A percentile compares a stretch with the other conserved stretches of the same genome.
Conservation (phyloP, 2,113 vertebrate species). For the Macaca nemestrina region DNA sequence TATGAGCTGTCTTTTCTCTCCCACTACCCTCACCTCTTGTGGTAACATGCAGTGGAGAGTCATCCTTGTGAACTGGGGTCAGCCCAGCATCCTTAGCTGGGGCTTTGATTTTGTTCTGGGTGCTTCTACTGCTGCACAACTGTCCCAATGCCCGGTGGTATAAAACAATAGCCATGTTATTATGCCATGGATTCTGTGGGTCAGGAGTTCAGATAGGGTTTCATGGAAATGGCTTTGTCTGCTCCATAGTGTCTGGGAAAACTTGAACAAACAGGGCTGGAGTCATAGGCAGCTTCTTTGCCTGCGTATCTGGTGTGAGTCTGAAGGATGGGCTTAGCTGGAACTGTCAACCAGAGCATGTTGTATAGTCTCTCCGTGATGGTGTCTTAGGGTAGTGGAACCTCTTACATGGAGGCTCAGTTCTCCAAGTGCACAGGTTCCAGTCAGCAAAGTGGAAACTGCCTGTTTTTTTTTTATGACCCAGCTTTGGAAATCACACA, state of each 20-base stretch:
- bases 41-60: background rate
- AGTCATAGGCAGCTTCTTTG: background rate
- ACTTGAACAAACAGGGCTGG: background rate
- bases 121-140: background rate
- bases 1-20: accelerated
- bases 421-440: background rate
- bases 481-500: background rate
- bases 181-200: background rate
- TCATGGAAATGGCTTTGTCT: background rate
- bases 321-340: background rate
- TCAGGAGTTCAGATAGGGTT: background rate
- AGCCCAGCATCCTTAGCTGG: background rate
- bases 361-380: background rate
- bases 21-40: accelerated
- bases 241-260: background rate
- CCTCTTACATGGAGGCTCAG: background rate
- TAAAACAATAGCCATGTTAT: background rate
- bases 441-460: background rate
- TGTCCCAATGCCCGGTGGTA: accelerated
- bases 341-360: background rate
- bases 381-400: background rate
- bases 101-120: background rate
- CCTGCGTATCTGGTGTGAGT: background rate
- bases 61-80: background rate
- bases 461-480: no score